Base-by-base conservation (phyloP, 1,140 invertebrate species). In the Heliconius hewitsoni region DNA sequence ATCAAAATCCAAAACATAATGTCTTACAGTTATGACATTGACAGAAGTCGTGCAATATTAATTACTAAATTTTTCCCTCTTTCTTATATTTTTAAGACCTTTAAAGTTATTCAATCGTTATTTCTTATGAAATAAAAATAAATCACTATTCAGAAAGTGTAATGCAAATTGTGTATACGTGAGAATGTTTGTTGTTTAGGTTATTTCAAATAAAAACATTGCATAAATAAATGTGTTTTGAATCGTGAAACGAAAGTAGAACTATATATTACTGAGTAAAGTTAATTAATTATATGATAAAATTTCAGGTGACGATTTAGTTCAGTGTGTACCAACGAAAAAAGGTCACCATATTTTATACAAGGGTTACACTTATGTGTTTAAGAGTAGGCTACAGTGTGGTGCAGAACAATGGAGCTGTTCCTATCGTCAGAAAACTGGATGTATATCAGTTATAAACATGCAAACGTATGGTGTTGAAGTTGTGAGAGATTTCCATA, bases 351-450 rank as follows among this genome's bases (percentile, higher is more conserved):
- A 92, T 50, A 91, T 94, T 66, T 78, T 94, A 74, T 93, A 90
- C 76, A 91, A 94, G 84, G 93, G 93, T 71, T 94, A 93, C 72
- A 94, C 92, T 3, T 94, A 94, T 77, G 85, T 90, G 72, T 93
- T 94, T 79, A 93, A 93, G 85, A 90, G 89, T 87, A 92, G 87
- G 75, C 83, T 94, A 46, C 92, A 90, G 73, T 94, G 90, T 80
- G 93, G 93, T 8, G 88, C 92, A 8, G 91, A 94, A 71, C 93
- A 94, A 78, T 93, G 93, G 93, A 91, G 89, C 74, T 94, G 93
- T 73, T 93, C 92, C 6, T 94, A 87, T 76, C 84, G 90, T 39
- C 93, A 94, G 80, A 94, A 93, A 84, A 94, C 93, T 80, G 93
- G 93, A 82, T 94, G 93, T 82, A 94, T 94, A 84, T 93, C 91